These are phyloP conservation scores for Recurvirostra avosetta DNA, from an alignment of 2,113 vertebrate species.

Conservation along the genomic window DNA sequence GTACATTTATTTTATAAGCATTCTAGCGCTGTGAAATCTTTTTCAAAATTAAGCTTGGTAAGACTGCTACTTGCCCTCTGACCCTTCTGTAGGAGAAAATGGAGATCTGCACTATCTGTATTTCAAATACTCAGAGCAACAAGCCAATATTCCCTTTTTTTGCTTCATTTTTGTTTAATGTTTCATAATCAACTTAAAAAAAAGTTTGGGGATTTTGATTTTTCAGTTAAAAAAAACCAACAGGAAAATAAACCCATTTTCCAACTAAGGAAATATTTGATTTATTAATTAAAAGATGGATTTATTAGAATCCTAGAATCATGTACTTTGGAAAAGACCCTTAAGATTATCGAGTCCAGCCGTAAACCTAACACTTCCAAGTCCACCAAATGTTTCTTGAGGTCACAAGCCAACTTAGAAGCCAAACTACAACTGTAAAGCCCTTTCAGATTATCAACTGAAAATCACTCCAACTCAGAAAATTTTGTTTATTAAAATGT, in stretches of 20 bases:
- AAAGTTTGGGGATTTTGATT: not conserved
- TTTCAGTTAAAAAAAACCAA: not conserved
- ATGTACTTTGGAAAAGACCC: not conserved
- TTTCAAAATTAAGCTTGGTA: not conserved
- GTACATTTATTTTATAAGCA: not conserved
- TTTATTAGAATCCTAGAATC: not conserved
- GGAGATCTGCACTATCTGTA: not conserved
- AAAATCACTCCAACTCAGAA: not conserved
- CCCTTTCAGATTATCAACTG: not conserved
- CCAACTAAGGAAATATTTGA: not conserved
- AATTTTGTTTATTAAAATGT: not conserved
- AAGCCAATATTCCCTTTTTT: not conserved
- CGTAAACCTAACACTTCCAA: not conserved
- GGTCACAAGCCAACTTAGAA: not conserved
- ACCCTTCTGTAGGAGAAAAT: not conserved
- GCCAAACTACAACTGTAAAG: not conserved
- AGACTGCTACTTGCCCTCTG: not conserved
- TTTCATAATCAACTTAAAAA: not conserved
- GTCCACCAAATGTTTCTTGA: not conserved
- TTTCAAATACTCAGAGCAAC: not conserved
- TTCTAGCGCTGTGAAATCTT: not conserved
- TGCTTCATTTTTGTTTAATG: not conserved
- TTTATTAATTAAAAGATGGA: not conserved
- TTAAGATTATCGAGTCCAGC: not conserved
- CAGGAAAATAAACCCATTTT: not conserved